Evolutionary conservation across 2,113 vertebrate species (phyloP), one percentile per base, ranked within the genome.

Genomic region (Petaurus breviceps): DNA sequence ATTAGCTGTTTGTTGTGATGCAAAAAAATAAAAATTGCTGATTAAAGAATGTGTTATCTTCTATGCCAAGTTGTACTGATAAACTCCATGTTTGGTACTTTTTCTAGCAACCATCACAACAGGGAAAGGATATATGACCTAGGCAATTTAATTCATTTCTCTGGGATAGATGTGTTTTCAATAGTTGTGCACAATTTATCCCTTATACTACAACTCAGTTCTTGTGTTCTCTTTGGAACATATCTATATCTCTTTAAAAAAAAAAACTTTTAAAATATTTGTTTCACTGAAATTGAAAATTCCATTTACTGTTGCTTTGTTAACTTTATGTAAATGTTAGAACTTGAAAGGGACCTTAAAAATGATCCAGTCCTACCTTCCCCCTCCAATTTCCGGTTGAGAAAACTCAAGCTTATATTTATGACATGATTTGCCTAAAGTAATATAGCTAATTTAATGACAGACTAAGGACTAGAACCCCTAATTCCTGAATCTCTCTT

Each of bases 11-110:
- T 49, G 61, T 91, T 54, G 55, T 90, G 43, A 90, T 57, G 43
- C 25, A 91, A 90, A 91, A 84, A 96, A 90, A 47, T 49, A 92
- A 94, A 94, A 94, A 47, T 1, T 51, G 54, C 54, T 96, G 93
- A 24, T 26, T 94, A 26, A 10, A 61, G 46, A 97, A 52, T 12
- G 53, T 50, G 68, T 84, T 84, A 84, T 84, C 68, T 43, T 93
- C 16, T 24, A 46, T 91, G 93, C 89, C 95, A 50, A 92, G 91
- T 90, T 92, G 91, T 24, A 93, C 22, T 57, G 46, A 51, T 51
- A 68, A 37, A 43, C 9, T 26, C 11, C 14, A 91, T 77, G 91
- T 94, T 28, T n/a, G n/a, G 1, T 19, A 92, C 90, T 94, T 49
- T 90, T 16, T 47, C 7, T 51, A 91, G 4, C 25, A 55, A 90